These are phyloP conservation scores for Colistium nudipinnis DNA, from an alignment of 2,113 vertebrate species.

Conservation along the genomic window DNA sequence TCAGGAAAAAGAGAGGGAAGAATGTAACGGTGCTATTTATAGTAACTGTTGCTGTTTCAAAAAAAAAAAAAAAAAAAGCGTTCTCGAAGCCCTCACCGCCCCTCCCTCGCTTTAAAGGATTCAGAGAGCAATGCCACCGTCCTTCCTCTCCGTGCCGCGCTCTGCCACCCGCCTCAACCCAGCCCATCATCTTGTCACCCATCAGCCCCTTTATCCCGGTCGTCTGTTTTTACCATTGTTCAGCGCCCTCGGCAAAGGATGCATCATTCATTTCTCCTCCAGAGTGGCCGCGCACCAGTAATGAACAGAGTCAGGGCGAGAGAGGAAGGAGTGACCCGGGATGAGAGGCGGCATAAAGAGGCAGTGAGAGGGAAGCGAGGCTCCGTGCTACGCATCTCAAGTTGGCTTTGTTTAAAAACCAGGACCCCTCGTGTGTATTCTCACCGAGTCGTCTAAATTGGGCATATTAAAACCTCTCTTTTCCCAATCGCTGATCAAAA, in stretches of 20 bases:
- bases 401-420: constrained; percentile 66
- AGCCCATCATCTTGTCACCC: constrained; percentile 46
- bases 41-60: constrained; percentile 69
- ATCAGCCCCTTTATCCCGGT: constrained; percentile 20
- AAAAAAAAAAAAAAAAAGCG: constrained; percentile 28
- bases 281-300: constrained; percentile 45
- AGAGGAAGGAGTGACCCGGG: background rate
- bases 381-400: constrained; percentile 79
- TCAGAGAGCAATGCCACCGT: constrained; percentile 17
- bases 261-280: constrained; percentile 65
- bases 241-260: constrained; percentile 55
- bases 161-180: constrained; percentile 9
- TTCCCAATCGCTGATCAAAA: constrained; percentile 1
- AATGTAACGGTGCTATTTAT: constrained; percentile 80
- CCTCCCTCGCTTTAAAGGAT: background rate
- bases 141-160: constrained; percentile 14
- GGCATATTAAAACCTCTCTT: background rate
- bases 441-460: background rate
- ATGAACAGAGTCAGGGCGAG: constrained; percentile 36
- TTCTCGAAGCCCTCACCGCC: constrained; percentile 16
- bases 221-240: constrained; percentile 43
- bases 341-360: constrained; percentile 44
- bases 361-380: constrained; percentile 49
- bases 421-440: constrained; percentile 46
- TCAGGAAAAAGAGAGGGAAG: constrained; percentile 53